Conservation (phyloP, 2,888 invertebrate species). For the Eugnorisma glareosa region DNA sequence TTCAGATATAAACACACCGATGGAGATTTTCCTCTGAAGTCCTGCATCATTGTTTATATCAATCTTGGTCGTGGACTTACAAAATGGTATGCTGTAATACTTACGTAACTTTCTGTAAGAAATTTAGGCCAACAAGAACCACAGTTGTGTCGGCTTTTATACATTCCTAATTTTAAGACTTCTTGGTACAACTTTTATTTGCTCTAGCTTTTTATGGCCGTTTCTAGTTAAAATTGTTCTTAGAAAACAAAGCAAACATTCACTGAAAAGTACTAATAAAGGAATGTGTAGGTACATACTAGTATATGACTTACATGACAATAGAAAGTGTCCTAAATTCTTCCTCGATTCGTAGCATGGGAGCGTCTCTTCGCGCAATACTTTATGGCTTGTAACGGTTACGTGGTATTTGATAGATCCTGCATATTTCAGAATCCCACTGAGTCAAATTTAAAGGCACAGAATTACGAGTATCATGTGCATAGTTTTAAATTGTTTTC, state of each 20-base stretch:
- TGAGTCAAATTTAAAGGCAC: neutral
- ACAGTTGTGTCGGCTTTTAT: neutral
- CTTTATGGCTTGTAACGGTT: slow-evolving; percentile 7
- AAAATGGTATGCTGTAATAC: neutral
- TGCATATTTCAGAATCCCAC: neutral
- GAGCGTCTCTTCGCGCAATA: slow-evolving; percentile 15
- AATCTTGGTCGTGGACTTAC: neutral
- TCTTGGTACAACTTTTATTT: slow-evolving; percentile 32
- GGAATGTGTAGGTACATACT: slow-evolving; percentile 37
- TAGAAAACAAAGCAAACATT: slow-evolving; percentile 52
- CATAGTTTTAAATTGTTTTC: neutral
- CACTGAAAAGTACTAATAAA: neutral
- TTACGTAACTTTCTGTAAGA: neutral
- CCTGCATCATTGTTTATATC: neutral
- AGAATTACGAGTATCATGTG: neutral
- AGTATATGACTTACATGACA: slow-evolving; percentile 34
- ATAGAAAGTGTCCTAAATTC: slow-evolving; percentile 57
- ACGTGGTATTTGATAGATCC: neutral
- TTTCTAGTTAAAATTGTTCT: slow-evolving; percentile 41
- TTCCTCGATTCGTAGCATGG: slow-evolving; percentile 42
- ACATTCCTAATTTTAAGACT: neutral
- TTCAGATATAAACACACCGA: neutral
- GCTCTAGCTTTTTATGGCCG: slow-evolving; percentile 39
- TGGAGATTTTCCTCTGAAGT: neutral
- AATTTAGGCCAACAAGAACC: neutral